Base-by-base conservation (phyloP, 2,113 vertebrate species). In the Phaethornis superciliosus region DNA sequence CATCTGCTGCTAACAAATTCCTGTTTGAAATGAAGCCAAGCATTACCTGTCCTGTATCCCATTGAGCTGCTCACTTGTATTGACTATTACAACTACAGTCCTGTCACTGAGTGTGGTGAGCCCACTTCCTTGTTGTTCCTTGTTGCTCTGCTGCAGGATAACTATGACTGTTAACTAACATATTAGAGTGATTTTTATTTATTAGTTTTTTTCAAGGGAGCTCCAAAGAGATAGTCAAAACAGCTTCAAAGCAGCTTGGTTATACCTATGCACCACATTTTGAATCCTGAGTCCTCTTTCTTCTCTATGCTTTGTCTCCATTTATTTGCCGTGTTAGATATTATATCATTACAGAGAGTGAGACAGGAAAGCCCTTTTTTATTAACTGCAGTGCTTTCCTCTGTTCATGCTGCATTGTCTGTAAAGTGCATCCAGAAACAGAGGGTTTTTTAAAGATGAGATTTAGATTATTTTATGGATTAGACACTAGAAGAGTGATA, bases 281-380 rank as follows among this genome's bases (percentile, higher is more conserved):
- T 88, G 76, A 90, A 86, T 75, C 44, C n/a, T 46, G 35, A 92
- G 20, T 42, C 9, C 26, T 23, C 44, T 78, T 93, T 65, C n/a
- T 87, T 77, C 68, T 76, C 59, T 84, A 1, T 72, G 30, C 26
- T 93, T 81, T 81, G 42, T 80, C 56, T 78, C 70, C 27, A 17
- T 79, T 76, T 89, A 51, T 78, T 65, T n/a, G 15, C 12, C 30
- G 7, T 52, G 42, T 46, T 52, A 67, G 35, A n/a, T 72, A 78
- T 67, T 88, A 9, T 54, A 77, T 54, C 10, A 37, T 69, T 80
- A 63, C 16, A 78, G 28, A 65, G 71, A 92, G 51, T 59, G 88
- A 79, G 32, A 67, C 16, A 68, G 26, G 21, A 81, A 96, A 91
- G 42, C 84, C 63, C n/a, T 71, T 86, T 91, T 69, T 87, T 85